Conservation (phyloP, 2,113 vertebrate species). For the Syrmaticus mikado region DNA sequence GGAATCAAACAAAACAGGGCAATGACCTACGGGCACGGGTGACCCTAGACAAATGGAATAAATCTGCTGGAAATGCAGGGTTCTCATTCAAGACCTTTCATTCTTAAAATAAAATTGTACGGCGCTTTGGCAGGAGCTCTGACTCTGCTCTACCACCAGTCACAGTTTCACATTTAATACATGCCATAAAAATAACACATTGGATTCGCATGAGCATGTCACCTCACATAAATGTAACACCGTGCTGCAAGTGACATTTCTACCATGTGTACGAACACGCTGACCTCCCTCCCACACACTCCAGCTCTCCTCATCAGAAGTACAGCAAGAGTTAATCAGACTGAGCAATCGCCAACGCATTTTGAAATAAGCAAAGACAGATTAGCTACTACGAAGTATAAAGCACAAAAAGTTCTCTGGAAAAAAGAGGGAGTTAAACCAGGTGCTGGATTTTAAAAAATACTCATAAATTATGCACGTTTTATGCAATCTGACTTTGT, state of each 20-base stretch:
- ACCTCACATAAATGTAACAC: not conserved
- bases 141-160: slow-evolving; percentile 34
- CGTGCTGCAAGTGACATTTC: not conserved
- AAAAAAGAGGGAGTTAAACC: not conserved
- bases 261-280: not conserved
- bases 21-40: slow-evolving; percentile 32
- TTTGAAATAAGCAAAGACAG: not conserved
- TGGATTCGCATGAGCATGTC: slow-evolving; percentile 36
- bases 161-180: slow-evolving; percentile 57
- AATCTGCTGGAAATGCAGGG: slow-evolving; percentile 52
- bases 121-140: slow-evolving; percentile 47
- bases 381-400: not conserved
- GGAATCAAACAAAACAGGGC: slow-evolving; percentile 61
- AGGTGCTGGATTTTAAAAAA: not conserved
- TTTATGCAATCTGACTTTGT: not conserved
- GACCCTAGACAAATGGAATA: slow-evolving; percentile 66
- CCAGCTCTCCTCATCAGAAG: not conserved
- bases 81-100: slow-evolving; percentile 54
- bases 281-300: not conserved
- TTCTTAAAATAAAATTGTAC: slow-evolving; percentile 65
- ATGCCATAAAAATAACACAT: not conserved
- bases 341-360: not conserved
- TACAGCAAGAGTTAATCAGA: not conserved
- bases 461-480: not conserved
- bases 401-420: not conserved